Evolutionary conservation across 2,113 vertebrate species (phyloP).

Genomic region (Salminus brasiliensis): DNA sequence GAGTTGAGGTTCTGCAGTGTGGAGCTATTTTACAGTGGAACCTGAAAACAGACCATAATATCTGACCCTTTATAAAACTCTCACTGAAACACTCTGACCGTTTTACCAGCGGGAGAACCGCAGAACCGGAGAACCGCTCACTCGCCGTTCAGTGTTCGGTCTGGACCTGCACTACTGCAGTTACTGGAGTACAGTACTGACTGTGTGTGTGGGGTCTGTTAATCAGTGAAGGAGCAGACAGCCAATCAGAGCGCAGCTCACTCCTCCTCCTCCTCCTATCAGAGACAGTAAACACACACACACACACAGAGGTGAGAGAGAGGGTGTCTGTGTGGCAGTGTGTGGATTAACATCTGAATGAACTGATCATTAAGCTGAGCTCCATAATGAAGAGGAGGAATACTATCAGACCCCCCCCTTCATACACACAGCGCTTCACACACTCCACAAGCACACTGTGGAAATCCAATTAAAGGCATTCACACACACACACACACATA

Average conservation of each 20-base stretch:
- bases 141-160: too few relatives aligned
- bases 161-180: too few relatives aligned
- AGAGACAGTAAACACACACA: not conserved
- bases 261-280: constrained; percentile 34
- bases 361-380: constrained; percentile 58
- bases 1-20: too few relatives aligned
- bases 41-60: too few relatives aligned
- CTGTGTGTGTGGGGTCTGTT: too few relatives aligned
- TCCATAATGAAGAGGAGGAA: not conserved
- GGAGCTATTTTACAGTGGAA: too few relatives aligned
- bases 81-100: too few relatives aligned
- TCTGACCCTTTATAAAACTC: too few relatives aligned
- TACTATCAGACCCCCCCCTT: not conserved
- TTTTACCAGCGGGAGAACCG: too few relatives aligned
- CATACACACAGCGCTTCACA: constrained; percentile 16
- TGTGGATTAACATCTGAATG: constrained; percentile 71
- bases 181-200: too few relatives aligned
- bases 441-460: constrained; percentile 26
- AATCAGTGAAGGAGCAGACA: not conserved
- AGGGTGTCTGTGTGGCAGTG: constrained; percentile 49
- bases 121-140: too few relatives aligned
- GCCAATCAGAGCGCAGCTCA: not conserved
- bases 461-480: constrained; percentile 61
- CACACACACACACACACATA: constrained; percentile 19
- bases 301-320: constrained; percentile 51